phyloP scores from a whole-genome alignment of 2,888 invertebrate genomes.

The Hyalella azteca region DNA sequence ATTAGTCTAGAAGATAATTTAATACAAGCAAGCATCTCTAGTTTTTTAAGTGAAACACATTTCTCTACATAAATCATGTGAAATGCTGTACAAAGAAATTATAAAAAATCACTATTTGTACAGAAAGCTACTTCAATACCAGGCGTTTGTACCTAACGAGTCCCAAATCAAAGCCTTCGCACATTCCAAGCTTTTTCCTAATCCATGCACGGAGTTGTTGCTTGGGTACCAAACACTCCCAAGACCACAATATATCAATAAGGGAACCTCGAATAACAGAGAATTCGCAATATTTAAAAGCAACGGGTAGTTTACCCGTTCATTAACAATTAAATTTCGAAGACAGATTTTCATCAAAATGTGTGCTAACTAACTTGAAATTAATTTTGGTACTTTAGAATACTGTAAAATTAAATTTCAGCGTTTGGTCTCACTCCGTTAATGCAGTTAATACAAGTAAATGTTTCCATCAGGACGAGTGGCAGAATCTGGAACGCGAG shows the following conservation, averaged over 20 bases:
- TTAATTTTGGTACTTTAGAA: not conserved
- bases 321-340: not conserved
- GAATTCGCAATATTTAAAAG: too few relatives aligned
- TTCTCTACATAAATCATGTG: not conserved
- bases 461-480: too few relatives aligned
- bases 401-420: not conserved
- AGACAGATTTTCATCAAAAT: not conserved
- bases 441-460: too few relatives aligned
- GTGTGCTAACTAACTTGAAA: not conserved
- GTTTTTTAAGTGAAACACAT: not conserved
- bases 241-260: too few relatives aligned
- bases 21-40: not conserved
- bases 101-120: not conserved
- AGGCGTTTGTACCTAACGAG: too few relatives aligned
- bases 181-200: too few relatives aligned
- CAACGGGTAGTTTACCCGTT: too few relatives aligned
- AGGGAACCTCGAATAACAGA: too few relatives aligned
- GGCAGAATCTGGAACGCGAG: conserved; percentile 40
- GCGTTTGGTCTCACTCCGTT: not conserved
- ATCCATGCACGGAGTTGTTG: too few relatives aligned
- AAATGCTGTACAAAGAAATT: not conserved
- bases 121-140: too few relatives aligned
- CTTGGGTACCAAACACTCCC: too few relatives aligned
- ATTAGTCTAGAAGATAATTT: not conserved
- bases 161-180: too few relatives aligned